These are phyloP conservation scores for Platysternon megacephalum DNA, from an alignment of 2,113 vertebrate genomes.

Conservation along the genomic window DNA sequence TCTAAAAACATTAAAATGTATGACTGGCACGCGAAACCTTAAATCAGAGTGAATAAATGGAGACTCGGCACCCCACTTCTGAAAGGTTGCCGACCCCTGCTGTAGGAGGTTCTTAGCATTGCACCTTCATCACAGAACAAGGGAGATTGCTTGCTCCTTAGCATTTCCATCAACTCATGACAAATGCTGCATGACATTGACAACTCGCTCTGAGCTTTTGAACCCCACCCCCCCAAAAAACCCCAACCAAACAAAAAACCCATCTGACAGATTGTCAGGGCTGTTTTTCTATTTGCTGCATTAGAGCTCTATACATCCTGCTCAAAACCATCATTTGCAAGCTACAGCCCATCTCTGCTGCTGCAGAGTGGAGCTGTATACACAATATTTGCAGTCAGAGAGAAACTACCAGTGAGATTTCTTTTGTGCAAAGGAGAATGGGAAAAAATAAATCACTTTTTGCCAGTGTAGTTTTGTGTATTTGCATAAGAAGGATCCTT, in stretches of 20 bases:
- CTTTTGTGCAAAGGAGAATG: neutral
- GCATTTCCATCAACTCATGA: neutral
- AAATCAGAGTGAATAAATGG: too few species aligned
- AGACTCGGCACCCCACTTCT: too few species aligned
- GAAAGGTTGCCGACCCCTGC: too few species aligned
- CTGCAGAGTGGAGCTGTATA: neutral
- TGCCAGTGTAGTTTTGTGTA: neutral
- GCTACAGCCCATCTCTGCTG: too few species aligned
- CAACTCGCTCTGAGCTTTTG: neutral
- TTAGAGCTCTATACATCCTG: neutral
- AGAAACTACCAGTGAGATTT: neutral
- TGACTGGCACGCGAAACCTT: too few species aligned
- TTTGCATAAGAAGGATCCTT: neutral
- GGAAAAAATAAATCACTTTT: neutral
- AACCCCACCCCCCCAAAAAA: neutral
- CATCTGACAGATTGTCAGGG: too few species aligned
- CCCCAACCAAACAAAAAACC: fast-evolving
- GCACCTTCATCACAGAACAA: neutral
- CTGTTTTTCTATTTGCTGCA: neutral
- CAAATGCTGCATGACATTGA: neutral
- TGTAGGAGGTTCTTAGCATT: neutral
- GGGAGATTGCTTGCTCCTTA: neutral
- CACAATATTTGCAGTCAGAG: neutral
- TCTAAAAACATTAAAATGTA: too few species aligned
- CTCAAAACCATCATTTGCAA: neutral